phyloP scores from a whole-genome alignment of 1,140 invertebrate species.

The Megathymus violae region DNA sequence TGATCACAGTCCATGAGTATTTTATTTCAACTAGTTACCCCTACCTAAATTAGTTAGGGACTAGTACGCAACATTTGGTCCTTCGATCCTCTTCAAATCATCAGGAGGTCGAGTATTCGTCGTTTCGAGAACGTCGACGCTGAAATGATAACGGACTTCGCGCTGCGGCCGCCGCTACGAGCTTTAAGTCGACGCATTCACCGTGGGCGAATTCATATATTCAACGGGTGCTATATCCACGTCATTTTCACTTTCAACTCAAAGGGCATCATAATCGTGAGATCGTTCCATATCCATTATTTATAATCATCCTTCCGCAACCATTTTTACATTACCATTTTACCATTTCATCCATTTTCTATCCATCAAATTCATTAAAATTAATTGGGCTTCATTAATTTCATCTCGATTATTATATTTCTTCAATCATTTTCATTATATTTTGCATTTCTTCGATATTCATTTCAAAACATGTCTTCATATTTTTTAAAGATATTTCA shows the following conservation, averaged over 20 bases:
- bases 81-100: neutral
- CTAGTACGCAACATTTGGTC: neutral
- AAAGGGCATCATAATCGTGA: constrained; percentile 2
- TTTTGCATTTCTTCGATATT: neutral
- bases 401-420: neutral
- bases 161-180: neutral
- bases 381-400: neutral
- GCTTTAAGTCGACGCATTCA: constrained; percentile 1
- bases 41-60: too few species aligned
- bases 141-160: neutral
- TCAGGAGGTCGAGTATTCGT: neutral
- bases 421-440: neutral
- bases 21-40: too few species aligned
- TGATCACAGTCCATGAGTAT: too few species aligned
- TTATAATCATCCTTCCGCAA: neutral
- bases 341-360: neutral
- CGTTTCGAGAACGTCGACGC: constrained; percentile 2
- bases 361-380: neutral
- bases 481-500: neutral
- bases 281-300: constrained; percentile 2
- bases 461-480: neutral
- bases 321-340: neutral
- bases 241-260: neutral
- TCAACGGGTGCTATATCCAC: neutral
- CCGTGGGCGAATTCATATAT: neutral